Base-by-base conservation (phyloP, 2,113 vertebrate genomes). In the Cichladusa arquata region DNA sequence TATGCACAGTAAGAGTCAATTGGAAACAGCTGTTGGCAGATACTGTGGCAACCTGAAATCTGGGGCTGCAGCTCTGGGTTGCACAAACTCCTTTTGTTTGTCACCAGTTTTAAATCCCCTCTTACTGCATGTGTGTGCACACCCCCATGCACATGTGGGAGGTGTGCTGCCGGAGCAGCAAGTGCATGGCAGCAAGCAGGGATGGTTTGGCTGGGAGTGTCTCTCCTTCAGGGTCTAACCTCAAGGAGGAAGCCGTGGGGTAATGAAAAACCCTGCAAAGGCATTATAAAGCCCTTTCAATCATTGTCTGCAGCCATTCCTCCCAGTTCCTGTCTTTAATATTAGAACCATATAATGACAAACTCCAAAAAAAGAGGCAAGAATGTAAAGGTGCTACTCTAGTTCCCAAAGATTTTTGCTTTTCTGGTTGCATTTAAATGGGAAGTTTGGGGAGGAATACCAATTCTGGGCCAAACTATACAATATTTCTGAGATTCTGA, bases 11-110 rank as follows among this genome's bases (percentile, higher is more conserved):
- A 86, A 88, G 70, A 95, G 50, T 89, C 90, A 95, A 96, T 94
- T 96, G 81, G 93, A 96, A 97, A 93, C 97, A 97, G 96, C 96
- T 97, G 97, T 65, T 84, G 86, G 90, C 87, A 95, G 81, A 95
- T 54, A 61, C 40, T 47, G 31, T 73, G 77, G 89, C 88, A 96
- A 96, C 86, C 77, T 94, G 79, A 95, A 94, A 85, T 64, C 69
- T 66, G 40, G 58, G 70, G 65, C 83, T 87, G 90, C 71, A 94
- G 74, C 83, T 95, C n/a, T 2, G 19, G 36, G 34, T 36, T 86
- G 61, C 82, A 92, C 34, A 90, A 88, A 94, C 74, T 85, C 72
- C 72, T 85, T 93, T 96, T 94, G 57, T 87, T 94, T 70, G 78
- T 81, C 61, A 81, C 69, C 65, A 72, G 48, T 57, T 90, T 93